Evolutionary conservation across 64 coral and sea anemone genomes (phyloP), one percentile per base, ranked within the genome.

Genomic region (Porites lutea): DNA sequence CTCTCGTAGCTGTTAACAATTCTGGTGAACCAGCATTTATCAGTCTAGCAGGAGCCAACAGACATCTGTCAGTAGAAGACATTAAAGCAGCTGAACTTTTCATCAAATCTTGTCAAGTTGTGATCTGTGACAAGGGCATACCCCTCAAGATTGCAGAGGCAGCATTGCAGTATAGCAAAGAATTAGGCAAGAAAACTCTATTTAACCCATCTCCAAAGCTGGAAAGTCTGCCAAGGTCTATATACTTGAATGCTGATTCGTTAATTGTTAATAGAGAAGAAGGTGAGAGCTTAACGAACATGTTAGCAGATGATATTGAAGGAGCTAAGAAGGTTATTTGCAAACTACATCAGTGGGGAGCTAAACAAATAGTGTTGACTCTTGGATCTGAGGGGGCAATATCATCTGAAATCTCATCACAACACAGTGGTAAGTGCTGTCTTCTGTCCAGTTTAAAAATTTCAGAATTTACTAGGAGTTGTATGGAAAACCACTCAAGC

Each of bases 61-160:
- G 75, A 19, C 68, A 84, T 51, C 48, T 98, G 15, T 61, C 74
- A 8, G 4, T 82, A n/a, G 90, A 75, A 6, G 72, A 98, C 22
- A 52, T 98, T 27, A 53, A 74, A 60, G 50, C 48, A 19, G 75
- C 93, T 46, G 79, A 89, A 64, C 16, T 12, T 61, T 22, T 93
- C 23, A 92, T 98, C 1, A 14, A 48, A 67, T 82, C 90, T 27
- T 68, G 87, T 73, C 93, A 80, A 48, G 93, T 98, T 10, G 47
- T 98, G 52, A 62, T 98, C 71, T 98, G 88, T 83, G 96, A 98
- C 27, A 94, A 94, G 88, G 96, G 96, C 23, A 98, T 98, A 43
- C 96, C 96, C 22, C 81, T 92, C 2, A 49, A 91, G 68, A 95
- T 91, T 78, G 88, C 92, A 52, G 58, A 57, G 21, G 68, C 54